Base-by-base conservation (phyloP, 2,113 vertebrate species). In the Epinephelus lanceolatus region DNA sequence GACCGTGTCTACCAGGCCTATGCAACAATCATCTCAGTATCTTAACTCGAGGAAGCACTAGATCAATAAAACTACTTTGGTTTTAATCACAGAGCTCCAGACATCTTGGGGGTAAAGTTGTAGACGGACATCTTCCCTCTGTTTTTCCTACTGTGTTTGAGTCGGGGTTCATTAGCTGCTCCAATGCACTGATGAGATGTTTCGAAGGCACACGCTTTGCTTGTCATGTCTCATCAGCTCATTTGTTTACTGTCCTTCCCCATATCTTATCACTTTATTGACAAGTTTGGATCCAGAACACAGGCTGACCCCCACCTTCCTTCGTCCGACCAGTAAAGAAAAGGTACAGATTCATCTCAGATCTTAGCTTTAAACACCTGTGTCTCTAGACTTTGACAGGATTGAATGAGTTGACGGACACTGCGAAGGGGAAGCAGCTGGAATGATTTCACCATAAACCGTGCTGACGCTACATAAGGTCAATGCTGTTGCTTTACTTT, bases 311-410 rank as follows among this genome's bases (percentile, higher is more conserved):
- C 57, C 76, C 47, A 19, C 21, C 17, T 14, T 19, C 40, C 56
- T 76, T 47, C 0, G 18, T 62, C 57, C 62, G 49, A 27, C 72
- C 71, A 37, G 23, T 61, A 23, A 78, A 72, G 47, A 71, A 80
- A 88, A 56, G 78, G 88, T 89, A 84, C 74, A 78, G 60, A 63
- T 66, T 81, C 85, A 89, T 91, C 86, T 89, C 83, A 86, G 71
- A 82, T 63, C 53, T 84, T 85, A 91, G 84, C 91, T 92, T 92
- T 92, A 93, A 88, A 88, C 74, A 33, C 47, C 60, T 42, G 56
- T 73, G 70, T 87, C 23, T 72, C 21, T 23, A 61, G 86, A 70
- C 52, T 65, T 81, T 52, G 37, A 25, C 63, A 49, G 79, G 67
- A 59, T 3, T 53, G 57, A 62, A 57, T 27, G 66, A 52, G 63